Percentiles rank a stretch among this genome's conserved stretches.
phyloP scores from a whole-genome alignment of 2,797 vertebrate genomes.

The Tolypeutes matacus region DNA sequence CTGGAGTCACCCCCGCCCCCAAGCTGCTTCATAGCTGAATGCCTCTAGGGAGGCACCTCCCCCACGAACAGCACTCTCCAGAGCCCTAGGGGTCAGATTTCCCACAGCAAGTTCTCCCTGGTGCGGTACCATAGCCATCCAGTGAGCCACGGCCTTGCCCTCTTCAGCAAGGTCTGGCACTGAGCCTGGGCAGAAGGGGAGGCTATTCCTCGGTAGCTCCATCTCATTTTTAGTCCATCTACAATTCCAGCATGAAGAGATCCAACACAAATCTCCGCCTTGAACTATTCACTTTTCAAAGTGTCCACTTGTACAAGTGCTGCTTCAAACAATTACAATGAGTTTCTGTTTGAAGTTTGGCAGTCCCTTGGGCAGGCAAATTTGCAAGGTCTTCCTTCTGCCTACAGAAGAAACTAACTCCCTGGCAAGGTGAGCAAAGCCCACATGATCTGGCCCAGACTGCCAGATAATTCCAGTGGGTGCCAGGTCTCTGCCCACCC shows the following conservation, averaged over 20 bases:
- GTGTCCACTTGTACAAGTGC: neutral
- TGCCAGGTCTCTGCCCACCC: neutral
- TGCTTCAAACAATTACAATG: neutral
- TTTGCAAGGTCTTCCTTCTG: neutral
- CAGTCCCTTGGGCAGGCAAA: neutral
- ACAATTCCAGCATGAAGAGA: neutral
- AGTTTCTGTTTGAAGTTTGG: constrained; percentile 36
- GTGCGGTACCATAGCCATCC: neutral
- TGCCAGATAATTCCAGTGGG: neutral
- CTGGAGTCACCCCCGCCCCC: neutral
- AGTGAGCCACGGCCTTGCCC: neutral
- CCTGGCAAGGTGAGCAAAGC: neutral
- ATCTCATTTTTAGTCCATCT: neutral
- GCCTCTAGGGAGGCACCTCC: neutral
- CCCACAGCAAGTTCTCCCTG: neutral
- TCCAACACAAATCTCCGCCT: neutral
- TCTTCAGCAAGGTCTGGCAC: neutral
- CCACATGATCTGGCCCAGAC: neutral
- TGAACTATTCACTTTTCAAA: neutral
- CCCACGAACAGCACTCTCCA: neutral
- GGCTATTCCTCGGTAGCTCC: neutral
- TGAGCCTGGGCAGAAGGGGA: neutral
- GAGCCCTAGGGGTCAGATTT: neutral
- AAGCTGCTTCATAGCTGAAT: neutral
- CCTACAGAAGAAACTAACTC: neutral